A percentile compares a stretch with the other conserved stretches of the same genome.
phyloP scores from a whole-genome alignment of 2,113 vertebrate genomes.

The Casuarius casuarius region DNA sequence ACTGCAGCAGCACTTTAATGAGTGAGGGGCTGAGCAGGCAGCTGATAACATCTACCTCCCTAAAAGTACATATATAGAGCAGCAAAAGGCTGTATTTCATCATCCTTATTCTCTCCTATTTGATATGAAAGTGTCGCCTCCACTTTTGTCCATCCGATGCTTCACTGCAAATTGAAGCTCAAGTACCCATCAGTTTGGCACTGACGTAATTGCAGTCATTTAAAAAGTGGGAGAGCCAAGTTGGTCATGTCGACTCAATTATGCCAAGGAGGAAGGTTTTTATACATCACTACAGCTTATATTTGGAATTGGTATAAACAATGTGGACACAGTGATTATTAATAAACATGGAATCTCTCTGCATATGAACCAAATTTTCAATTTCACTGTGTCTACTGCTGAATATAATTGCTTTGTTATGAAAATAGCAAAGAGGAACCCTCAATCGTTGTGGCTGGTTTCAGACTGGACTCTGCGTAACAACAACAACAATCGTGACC shows the following conservation, averaged over 20 bases:
- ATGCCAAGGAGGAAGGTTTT: neutral
- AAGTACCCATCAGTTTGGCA: neutral
- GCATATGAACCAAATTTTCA: neutral
- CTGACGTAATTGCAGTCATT: neutral
- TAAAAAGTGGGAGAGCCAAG: neutral
- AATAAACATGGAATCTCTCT: neutral
- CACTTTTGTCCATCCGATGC: neutral
- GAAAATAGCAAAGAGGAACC: neutral
- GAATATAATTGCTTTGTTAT: neutral
- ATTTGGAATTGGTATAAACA: neutral
- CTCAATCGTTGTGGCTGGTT: neutral
- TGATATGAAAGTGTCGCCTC: neutral
- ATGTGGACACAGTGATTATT: neutral
- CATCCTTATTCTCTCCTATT: neutral
- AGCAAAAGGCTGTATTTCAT: neutral
- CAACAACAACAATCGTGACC: slow-evolving; percentile 35
- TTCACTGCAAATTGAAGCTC: neutral
- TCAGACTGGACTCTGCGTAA: neutral
- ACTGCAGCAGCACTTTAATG: rapidly evolving
- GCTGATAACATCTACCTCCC: neutral
- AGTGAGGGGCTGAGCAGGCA: neutral
- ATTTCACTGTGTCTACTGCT: neutral
- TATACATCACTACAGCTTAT: neutral
- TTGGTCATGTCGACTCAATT: neutral
- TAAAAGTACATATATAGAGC: neutral